These are phyloP conservation scores for Aptenodytes patagonicus DNA, from an alignment of 2,113 vertebrate genomes.

Conservation along the genomic window DNA sequence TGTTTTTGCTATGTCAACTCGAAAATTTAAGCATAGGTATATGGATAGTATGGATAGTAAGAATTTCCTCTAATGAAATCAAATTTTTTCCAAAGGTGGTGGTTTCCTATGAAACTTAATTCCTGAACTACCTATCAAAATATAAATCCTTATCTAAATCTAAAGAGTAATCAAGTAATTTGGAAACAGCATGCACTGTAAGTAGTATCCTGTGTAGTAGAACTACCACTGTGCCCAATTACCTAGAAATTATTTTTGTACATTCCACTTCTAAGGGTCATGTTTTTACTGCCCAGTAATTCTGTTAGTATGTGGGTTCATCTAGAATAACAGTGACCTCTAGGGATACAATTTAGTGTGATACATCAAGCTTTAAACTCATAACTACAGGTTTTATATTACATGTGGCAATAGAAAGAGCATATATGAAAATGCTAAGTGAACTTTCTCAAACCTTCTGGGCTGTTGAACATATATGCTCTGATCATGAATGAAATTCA, in stretches of 20 bases:
- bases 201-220: neutral
- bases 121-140: slow-evolving; percentile 49
- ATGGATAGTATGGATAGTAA: neutral
- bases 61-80: neutral
- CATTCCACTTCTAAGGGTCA: neutral
- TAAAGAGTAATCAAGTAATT: slow-evolving; percentile 36
- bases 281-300: neutral
- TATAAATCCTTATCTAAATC: slow-evolving; percentile 32
- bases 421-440: neutral
- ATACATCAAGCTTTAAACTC: neutral
- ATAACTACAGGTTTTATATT: neutral
- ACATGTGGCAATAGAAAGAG: neutral
- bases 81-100: neutral
- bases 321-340: slow-evolving; percentile 26
- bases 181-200: neutral
- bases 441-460: neutral
- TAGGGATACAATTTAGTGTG: slow-evolving; percentile 1
- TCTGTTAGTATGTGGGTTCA: neutral
- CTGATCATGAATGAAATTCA: slow-evolving; percentile 8
- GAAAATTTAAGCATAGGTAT: slow-evolving; percentile 10
- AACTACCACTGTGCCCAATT: slow-evolving; percentile 22
- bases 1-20: slow-evolving; percentile 26
- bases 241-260: slow-evolving; percentile 34
- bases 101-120: neutral
- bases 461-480: neutral